Evolutionary conservation across 2,888 invertebrate species (phyloP), one percentile per base, ranked within the genome.

Genomic region (Noctua comes): DNA sequence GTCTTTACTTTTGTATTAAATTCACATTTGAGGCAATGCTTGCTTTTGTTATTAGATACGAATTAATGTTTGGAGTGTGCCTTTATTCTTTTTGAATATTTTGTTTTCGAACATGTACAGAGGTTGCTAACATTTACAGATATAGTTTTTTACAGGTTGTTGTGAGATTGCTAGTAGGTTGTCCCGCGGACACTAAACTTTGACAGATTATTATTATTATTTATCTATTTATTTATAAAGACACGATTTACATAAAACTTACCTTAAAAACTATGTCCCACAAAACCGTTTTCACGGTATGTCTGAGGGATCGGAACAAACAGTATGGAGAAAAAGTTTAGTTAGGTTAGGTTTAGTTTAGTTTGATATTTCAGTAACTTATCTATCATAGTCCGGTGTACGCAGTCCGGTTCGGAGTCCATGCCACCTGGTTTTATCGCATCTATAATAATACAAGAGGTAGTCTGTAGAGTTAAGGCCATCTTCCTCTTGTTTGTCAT

Each of bases 41-140:
- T 78, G 46, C 21, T 21, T 68, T 40, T 59, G 21, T 66, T 7
- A 59, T 46, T 73, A n/a, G n/a, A n/a, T n/a, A 66, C 21, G 18
- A n/a, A 51, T 51, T 4, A 31, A 27, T n/a, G 40, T 43, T 66
- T 66, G n/a, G 43, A n/a, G 43, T 43, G n/a, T 43, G 43, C 7
- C 66, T 66, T 43, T 65, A n/a, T 65, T 66, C 2, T 43, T 66
- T 43, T 43, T 36, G 3, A 31, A 11, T 64, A n/a, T 66, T 43
- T 66, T 43, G 16, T 1, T 66, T 66, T n/a, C 0, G 16, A 43
- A 43, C 4, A 66, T 16, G 16, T 8, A 31, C 8, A 8, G 62
- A 62, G 18, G 18, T 8, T 62, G 16, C 7, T 11, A 54, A 3
- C 10, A 43, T 43, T 43, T 43, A 40, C 40, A 36, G 36, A 36